A percentile compares a stretch with the other conserved stretches of the same genome.
Evolutionary conservation across 1,140 invertebrate species (phyloP).

Genomic region (Plectrocnemia conspersa): DNA sequence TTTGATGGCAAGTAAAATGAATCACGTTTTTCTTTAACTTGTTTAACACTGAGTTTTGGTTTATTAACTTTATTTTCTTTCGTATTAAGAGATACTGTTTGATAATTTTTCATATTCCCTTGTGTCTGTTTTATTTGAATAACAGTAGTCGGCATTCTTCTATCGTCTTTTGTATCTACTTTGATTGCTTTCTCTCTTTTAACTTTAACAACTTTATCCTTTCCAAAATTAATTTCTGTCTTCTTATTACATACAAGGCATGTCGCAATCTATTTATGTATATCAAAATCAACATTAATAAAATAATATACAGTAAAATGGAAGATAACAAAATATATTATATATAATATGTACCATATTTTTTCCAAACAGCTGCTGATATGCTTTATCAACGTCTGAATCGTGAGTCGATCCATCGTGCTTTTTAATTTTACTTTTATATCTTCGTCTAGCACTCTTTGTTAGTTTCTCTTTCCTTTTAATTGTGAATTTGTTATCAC

Average conservation of each 20-base stretch:
- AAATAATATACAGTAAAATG: background rate
- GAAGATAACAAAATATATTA: background rate
- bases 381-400: background rate
- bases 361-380: background rate
- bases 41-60: background rate
- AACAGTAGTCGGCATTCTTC: background rate
- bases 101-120: background rate
- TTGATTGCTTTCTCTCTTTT: too few species aligned
- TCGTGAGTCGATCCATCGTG: background rate
- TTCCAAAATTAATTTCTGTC: background rate
- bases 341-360: background rate
- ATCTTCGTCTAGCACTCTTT: conserved; percentile 5
- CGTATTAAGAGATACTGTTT: background rate
- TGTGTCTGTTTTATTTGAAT: background rate
- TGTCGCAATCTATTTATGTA: background rate
- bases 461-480: conserved; percentile 5
- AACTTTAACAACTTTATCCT: background rate
- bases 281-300: background rate
- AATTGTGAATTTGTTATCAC: background rate
- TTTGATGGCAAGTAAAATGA: background rate
- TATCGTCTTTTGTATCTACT: conserved; percentile 3
- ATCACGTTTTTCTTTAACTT: background rate
- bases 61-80: background rate
- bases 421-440: conserved; percentile 2
- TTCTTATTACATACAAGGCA: background rate